Evolutionary conservation across 2,888 invertebrate species (phyloP).

Genomic region (Drosophila niveifrons): DNA sequence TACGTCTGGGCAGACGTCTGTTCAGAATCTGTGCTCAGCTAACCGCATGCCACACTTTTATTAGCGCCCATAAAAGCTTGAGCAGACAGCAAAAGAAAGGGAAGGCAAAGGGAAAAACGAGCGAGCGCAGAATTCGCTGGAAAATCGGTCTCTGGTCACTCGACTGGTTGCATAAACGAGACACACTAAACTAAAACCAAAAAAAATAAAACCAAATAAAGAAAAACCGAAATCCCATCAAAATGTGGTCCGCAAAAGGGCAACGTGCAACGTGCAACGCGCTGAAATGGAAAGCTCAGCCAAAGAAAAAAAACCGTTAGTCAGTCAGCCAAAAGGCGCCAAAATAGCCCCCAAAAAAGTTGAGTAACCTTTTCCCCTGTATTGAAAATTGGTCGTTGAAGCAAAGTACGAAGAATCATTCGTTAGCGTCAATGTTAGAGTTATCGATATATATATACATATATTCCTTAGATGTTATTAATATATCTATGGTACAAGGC

Average conservation of each 20-base stretch:
- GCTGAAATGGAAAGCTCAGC: slow-evolving; percentile 52
- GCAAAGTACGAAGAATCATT: too few relatives aligned
- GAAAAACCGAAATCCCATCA: slow-evolving; percentile 17
- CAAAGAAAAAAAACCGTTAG: slow-evolving; percentile 10
- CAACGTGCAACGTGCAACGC: slow-evolving; percentile 49
- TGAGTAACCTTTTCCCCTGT: not conserved
- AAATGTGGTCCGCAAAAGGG: slow-evolving; percentile 44
- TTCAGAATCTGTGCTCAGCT: not conserved
- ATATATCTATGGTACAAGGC: too few relatives aligned
- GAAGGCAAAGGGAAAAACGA: not conserved
- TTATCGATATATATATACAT: too few relatives aligned
- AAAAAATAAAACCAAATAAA: not conserved
- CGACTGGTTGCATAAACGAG: slow-evolving; percentile 41
- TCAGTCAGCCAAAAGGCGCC: slow-evolving; percentile 1
- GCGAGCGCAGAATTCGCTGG: not conserved
- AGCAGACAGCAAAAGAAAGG: not conserved
- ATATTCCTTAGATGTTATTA: too few relatives aligned
- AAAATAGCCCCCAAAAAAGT: not conserved
- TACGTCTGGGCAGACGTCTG: too few relatives aligned
- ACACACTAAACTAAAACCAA: not conserved
- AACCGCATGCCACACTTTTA: slow-evolving; percentile 27
- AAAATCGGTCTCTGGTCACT: slow-evolving; percentile 28
- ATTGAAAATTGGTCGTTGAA: not conserved
- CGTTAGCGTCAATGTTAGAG: too few relatives aligned
- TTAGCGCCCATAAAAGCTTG: slow-evolving; percentile 20